Evolutionary conservation across 2,113 vertebrate genomes (phyloP), one percentile per base, ranked within the genome.

Genomic region (Danionella cerebrum): DNA sequence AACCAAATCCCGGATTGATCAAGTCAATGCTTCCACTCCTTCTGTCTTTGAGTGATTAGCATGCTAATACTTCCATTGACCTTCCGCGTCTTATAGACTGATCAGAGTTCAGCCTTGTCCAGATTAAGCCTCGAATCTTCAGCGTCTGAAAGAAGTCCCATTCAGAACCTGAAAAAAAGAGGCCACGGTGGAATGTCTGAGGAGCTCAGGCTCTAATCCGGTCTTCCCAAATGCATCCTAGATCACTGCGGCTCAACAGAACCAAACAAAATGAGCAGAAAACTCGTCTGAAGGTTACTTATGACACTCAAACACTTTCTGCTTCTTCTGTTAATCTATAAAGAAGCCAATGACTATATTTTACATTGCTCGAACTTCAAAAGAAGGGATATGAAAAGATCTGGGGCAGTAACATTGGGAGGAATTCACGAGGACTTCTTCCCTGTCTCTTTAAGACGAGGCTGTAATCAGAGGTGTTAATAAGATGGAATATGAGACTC

Each of bases 401-500:
- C n/a, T n/a, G n/a, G n/a, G n/a, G n/a, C n/a, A n/a, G n/a, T n/a
- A n/a, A n/a, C n/a, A n/a, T n/a, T n/a, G n/a, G n/a, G n/a, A 29
- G 19, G 18, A 44, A 44, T 45, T 36, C 13, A 16, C 3, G 6
- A 44, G 44, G 14, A 44, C 16, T 13, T 31, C 24, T 16, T 27
- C 24, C 10, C 24, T 33, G 27, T 42, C 39, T 60, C 25, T 60
- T n/a, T 44, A 31, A 45, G 16, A 31, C 14, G 45, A 27, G 39
- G 45, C 39, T 31, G 58, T 38, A 60, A 31, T 60, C 39, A 1
- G 16, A 60, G 3, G 25, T 60, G 58, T 45, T 60, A 60, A 60
- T 60, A 60, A 60, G 39, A 60, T 18, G 39, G 27, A 18, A 60
- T 44, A 41, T 45, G 39, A 45, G 58, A 60, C 58, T 19, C 29